Percentiles rank a stretch among this genome's conserved stretches.
These are phyloP conservation scores for Stylophora pistillata DNA, from an alignment of 64 coral and sea anemone species.

Conservation along the genomic window DNA sequence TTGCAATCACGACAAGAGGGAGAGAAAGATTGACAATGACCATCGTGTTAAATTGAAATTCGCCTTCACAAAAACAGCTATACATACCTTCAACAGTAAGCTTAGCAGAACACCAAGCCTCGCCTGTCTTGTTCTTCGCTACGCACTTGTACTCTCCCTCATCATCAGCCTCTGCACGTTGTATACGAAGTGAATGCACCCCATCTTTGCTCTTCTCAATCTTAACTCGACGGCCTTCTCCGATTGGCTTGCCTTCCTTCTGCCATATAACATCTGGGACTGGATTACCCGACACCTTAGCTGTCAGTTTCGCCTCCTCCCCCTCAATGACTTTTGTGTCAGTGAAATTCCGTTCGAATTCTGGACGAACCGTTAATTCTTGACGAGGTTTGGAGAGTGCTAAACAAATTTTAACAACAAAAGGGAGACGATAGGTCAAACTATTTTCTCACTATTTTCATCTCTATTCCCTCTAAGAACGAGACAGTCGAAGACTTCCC, in stretches of 20 bases:
- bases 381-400: slow-evolving; percentile 30
- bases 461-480: no score
- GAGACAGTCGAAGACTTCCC: no score
- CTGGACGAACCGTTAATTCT: slow-evolving; percentile 36
- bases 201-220: slow-evolving; percentile 52
- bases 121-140: slow-evolving; percentile 56
- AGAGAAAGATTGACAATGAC: no score
- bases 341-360: slow-evolving; percentile 65
- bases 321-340: slow-evolving; percentile 65
- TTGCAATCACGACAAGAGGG: no score
- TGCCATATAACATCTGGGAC: slow-evolving; percentile 78
- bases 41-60: no score
- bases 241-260: slow-evolving; percentile 71
- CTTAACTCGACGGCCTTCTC: slow-evolving; percentile 61
- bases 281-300: slow-evolving; percentile 68
- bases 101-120: slow-evolving; percentile 31
- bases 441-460: no score
- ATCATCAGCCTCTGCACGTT: slow-evolving; percentile 23
- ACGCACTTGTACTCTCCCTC: slow-evolving; percentile 53
- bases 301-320: slow-evolving; percentile 56
- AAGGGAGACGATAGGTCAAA: no score
- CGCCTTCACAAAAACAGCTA: not conserved
- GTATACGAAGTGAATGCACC: slow-evolving; percentile 14
- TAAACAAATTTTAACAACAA: not conserved
- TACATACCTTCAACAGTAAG: slow-evolving; percentile 33